Conservation (phyloP, 2,888 invertebrate genomes). For the Lissonota sp. region DNA sequence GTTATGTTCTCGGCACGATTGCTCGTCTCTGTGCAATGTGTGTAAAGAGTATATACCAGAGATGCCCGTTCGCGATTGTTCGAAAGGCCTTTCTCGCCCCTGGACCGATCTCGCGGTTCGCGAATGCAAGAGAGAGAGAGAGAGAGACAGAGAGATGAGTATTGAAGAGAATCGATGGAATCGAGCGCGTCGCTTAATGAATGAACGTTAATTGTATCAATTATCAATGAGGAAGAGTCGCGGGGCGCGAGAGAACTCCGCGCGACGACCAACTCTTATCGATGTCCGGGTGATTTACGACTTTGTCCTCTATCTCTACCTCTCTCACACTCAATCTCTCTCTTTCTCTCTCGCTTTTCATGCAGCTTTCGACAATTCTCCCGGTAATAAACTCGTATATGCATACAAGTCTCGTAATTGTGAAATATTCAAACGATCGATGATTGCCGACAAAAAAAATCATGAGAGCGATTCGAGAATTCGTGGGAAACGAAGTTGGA, state of each 20-base stretch:
- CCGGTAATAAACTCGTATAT: too few species aligned
- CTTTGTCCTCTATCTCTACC: too few species aligned
- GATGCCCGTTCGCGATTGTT: slow-evolving; percentile 63
- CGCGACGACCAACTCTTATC: slow-evolving; percentile 77
- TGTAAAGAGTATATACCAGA: too few species aligned
- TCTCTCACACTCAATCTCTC: too few species aligned
- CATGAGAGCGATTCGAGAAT: too few species aligned
- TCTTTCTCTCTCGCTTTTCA: slow-evolving; percentile 29
- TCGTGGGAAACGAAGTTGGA: too few species aligned
- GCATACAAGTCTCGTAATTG: too few species aligned
- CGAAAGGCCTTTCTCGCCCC: slow-evolving; percentile 65
- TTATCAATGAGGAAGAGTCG: slow-evolving; percentile 80
- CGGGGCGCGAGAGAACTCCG: slow-evolving; percentile 68
- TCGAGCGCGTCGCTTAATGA: slow-evolving; percentile 76
- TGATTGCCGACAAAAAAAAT: too few species aligned
- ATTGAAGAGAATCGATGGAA: slow-evolving; percentile 65
- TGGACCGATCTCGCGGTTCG: slow-evolving; percentile 32
- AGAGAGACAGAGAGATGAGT: too few species aligned
- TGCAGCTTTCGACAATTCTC: too few species aligned
- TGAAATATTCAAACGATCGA: too few species aligned
- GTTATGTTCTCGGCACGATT: slow-evolving; percentile 45
- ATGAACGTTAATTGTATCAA: slow-evolving; percentile 82
- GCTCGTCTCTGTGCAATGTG: background rate
- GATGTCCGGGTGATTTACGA: slow-evolving; percentile 80
- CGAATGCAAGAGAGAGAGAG: slow-evolving; percentile 53